These are phyloP conservation scores for Platichthys stellatus DNA, from an alignment of 2,113 vertebrate genomes.

Conservation along the genomic window DNA sequence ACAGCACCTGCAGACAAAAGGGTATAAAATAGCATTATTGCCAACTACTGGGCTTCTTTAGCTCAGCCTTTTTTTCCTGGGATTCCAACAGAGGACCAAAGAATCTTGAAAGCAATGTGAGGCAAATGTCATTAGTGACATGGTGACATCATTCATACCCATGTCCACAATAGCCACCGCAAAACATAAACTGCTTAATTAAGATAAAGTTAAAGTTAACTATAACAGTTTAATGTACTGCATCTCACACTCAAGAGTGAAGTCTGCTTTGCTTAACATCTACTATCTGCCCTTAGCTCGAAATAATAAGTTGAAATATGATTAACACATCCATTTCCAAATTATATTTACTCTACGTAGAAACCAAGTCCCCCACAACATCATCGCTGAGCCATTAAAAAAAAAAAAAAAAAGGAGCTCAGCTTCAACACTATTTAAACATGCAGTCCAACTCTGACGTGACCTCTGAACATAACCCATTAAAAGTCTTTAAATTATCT, in stretches of 20 bases:
- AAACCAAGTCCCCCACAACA: too few relatives aligned
- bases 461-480: too few relatives aligned
- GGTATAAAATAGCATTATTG: constrained; percentile 82
- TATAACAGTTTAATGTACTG: background rate
- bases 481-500: background rate
- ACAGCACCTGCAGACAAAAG: constrained; percentile 86
- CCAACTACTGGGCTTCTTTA: constrained; percentile 51
- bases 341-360: too few relatives aligned
- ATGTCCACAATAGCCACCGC: background rate
- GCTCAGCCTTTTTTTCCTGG: constrained; percentile 28
- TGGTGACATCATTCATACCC: background rate
- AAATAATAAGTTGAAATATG: too few relatives aligned
- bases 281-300: background rate
- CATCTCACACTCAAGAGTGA: background rate
- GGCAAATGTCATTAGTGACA: constrained; percentile 3
- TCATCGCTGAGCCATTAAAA: too few relatives aligned
- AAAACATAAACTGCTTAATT: constrained; percentile 10
- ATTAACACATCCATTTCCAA: too few relatives aligned
- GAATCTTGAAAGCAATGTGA: constrained; percentile 21
- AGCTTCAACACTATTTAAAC: too few relatives aligned
- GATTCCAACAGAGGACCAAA: constrained; percentile 46
- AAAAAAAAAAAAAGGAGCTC: too few relatives aligned
- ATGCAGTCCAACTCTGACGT: background rate
- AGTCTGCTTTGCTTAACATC: background rate
- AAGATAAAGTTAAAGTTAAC: background rate